Conservation (phyloP, 2,888 invertebrate genomes). For the Caenorhabditis sp. region DNA sequence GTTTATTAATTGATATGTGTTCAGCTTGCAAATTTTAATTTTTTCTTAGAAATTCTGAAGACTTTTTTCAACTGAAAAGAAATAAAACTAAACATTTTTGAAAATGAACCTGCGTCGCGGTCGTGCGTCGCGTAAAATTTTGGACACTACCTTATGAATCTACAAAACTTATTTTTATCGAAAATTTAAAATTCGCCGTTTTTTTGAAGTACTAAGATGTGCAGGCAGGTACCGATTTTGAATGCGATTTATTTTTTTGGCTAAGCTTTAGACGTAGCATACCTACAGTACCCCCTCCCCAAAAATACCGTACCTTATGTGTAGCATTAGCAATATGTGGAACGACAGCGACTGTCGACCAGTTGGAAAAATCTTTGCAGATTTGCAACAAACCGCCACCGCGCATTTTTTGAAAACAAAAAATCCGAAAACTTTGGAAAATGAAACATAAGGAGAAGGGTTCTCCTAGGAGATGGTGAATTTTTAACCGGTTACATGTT, state of each 20-base stretch:
- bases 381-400: conserved; percentile 40
- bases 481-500: background rate
- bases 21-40: no score
- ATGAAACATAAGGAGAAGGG: background rate
- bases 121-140: background rate
- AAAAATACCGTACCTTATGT: conserved; percentile 26
- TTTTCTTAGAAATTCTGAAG: no score
- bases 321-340: conserved; percentile 53
- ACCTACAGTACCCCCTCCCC: no score
- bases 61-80: no score
- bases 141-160: background rate
- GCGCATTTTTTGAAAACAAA: conserved; percentile 10
- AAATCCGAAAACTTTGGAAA: background rate
- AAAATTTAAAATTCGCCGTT: no score
- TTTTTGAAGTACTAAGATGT: no score
- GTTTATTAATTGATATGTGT: no score
- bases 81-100: background rate
- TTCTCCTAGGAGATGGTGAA: background rate
- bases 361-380: conserved; percentile 57
- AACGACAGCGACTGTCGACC: conserved; percentile 55
- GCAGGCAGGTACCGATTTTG: no score
- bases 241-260: no score
- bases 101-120: background rate
- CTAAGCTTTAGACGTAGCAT: no score
- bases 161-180: no score